Base-by-base conservation (phyloP, 2,888 invertebrate genomes). In the Barypeithes pellucidus region DNA sequence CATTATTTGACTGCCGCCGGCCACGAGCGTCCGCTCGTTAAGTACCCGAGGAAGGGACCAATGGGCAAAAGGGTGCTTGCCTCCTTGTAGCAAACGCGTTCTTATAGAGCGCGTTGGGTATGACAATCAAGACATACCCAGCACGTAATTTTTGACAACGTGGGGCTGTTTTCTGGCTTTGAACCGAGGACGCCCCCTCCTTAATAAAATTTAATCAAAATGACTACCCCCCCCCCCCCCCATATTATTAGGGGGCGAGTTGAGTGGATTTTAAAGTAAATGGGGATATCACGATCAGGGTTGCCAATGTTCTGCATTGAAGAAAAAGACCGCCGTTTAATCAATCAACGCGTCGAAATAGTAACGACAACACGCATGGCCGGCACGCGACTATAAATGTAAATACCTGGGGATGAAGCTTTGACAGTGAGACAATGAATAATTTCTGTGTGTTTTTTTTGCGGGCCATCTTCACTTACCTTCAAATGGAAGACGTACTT, bases 41-140 rank as follows among this genome's bases (percentile, higher is more conserved):
- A 39, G 20, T 36, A 41, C 0, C 7, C 12, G 11, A 39, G 1
- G 7, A 0, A 1, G 18, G 7, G 16, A 1, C 8, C 11, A 1
- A 45, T 24, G 3, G 3, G 18, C 22, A 82, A 91, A 91, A 91
- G 91, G 91, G 90, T 91, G 91, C 89, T 91, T 91, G 90, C 89
- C 89, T 88, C 91, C 92, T 91, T 82, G 91, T 92, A 90, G 89
- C 89, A 91, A 91, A 87, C 87, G 83, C 87, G 87, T 85, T 85
- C 80, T 75, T 82, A 66, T 81, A n/a, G 83, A 82, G 86, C 86
- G 86, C 86, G 90, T 89, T 92, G 93, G 92, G 93, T 93, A 93
- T 93, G 93, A 92, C 87, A 85, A 93, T 93, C 93, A 93, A 93
- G 92, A 93, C 93, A 93, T 94, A 93, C 92, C 88, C 92, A 93